Evolutionary conservation across 2,888 invertebrate species (phyloP).

Genomic region (Listrodromus nycthemerus): DNA sequence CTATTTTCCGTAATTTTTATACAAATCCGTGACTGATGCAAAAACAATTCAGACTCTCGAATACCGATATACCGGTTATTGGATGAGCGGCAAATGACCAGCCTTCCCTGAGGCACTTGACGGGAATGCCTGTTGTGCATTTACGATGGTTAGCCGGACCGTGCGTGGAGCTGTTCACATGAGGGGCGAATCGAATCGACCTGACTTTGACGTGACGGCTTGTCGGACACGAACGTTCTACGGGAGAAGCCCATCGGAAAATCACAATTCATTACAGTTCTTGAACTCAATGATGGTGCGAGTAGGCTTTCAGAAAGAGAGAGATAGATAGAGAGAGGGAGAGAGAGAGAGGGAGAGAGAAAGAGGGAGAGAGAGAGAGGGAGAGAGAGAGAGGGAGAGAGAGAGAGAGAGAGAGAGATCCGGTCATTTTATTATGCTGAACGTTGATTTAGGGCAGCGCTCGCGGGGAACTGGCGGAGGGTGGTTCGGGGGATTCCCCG

Average conservation of each 20-base stretch:
- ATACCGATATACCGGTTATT: neutral
- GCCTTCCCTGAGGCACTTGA: neutral
- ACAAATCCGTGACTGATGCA: neutral
- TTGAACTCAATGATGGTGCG: constrained; percentile 51
- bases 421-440: constrained; percentile 81
- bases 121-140: neutral
- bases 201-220: constrained; percentile 44
- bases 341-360: constrained; percentile 12
- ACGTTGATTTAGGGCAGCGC: constrained; percentile 81
- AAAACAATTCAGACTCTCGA: neutral
- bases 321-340: constrained; percentile 10
- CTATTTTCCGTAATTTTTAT: neutral
- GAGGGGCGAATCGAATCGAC: constrained; percentile 23
- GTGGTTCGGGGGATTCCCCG: constrained; percentile 20
- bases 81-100: neutral
- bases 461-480: neutral
- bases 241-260: constrained; percentile 71
- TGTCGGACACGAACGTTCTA: constrained; percentile 38
- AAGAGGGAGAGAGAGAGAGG: constrained; percentile 8
- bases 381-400: constrained; percentile 13
- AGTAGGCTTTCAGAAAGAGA: neutral
- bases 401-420: constrained; percentile 49
- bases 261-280: constrained; percentile 80
- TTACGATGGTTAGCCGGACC: neutral
- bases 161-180: constrained; percentile 3